phyloP scores from a whole-genome alignment of 2,113 vertebrate genomes.

The Xenopus laevis region DNA sequence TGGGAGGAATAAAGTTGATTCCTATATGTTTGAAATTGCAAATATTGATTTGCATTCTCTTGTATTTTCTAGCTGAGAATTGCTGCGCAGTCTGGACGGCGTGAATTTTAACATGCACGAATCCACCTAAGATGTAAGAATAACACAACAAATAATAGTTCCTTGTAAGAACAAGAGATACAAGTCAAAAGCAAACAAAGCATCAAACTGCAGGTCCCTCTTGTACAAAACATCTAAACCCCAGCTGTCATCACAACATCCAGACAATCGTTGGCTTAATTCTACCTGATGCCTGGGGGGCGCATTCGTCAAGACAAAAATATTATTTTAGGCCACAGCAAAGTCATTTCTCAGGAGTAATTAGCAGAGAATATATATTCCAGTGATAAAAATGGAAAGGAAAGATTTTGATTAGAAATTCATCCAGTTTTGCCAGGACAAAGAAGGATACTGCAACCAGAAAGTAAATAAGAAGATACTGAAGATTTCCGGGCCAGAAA shows the following conservation, averaged over 20 bases:
- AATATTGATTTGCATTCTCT: constrained; percentile 38
- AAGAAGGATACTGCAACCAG: too few relatives aligned
- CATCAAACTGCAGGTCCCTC: constrained; percentile 27
- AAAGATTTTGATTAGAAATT: too few relatives aligned
- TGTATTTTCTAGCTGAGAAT: constrained; percentile 30
- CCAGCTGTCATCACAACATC: constrained; percentile 34
- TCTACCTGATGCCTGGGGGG: too few relatives aligned
- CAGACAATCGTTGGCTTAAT: background rate
- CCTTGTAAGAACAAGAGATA: constrained; percentile 39
- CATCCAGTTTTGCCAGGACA: too few relatives aligned
- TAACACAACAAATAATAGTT: constrained; percentile 40
- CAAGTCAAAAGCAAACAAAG: constrained; percentile 40
- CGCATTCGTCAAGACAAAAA: too few relatives aligned
- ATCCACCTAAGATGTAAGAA: constrained; percentile 41
- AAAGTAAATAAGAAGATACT: too few relatives aligned
- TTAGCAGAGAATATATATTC: too few relatives aligned
- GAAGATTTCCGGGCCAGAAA: too few relatives aligned
- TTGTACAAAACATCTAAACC: constrained; percentile 29
- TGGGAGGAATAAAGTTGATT: constrained; percentile 2
- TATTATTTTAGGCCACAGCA: too few relatives aligned
- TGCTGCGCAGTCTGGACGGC: constrained; percentile 14
- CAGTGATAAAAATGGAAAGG: too few relatives aligned
- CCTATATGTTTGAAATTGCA: constrained; percentile 29
- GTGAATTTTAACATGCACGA: constrained; percentile 37
- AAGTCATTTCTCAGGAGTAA: too few relatives aligned